These are phyloP conservation scores for Sicus ferrugineus DNA, from an alignment of 2,888 invertebrate species.

Conservation along the genomic window DNA sequence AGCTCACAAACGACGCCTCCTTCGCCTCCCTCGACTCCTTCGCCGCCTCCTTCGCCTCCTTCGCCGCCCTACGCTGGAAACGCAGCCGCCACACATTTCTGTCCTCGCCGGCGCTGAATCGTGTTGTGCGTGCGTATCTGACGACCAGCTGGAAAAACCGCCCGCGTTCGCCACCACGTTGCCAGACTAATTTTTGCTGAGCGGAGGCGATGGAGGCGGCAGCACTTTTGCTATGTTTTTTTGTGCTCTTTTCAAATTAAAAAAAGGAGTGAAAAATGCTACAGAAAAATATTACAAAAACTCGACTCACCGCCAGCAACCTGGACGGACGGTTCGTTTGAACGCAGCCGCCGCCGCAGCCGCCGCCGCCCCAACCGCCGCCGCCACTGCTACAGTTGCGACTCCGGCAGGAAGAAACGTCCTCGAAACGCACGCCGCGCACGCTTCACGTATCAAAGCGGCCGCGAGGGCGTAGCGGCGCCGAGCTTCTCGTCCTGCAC, in stretches of 20 bases:
- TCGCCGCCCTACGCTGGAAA: slow-evolving; percentile 21
- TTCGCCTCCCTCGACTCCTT: background rate
- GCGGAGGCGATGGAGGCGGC: background rate
- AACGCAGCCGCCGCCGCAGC: slow-evolving; percentile 2
- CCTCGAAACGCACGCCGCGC: slow-evolving; percentile 23
- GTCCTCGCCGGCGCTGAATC: background rate
- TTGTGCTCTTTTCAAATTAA: slow-evolving; percentile 15
- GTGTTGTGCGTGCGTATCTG: slow-evolving; percentile 5
- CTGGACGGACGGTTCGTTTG: too few species aligned
- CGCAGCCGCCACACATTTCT: background rate
- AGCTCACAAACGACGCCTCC: background rate
- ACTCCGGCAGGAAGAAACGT: slow-evolving; percentile 10
- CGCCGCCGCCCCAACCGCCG: background rate
- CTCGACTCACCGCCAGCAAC: background rate
- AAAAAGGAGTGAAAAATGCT: background rate
- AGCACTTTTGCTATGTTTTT: slow-evolving; percentile 11
- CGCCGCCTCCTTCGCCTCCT: too few species aligned
- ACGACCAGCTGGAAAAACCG: slow-evolving; percentile 3
- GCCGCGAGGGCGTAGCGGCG: background rate
- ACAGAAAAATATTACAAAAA: background rate
- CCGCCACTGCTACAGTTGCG: background rate
- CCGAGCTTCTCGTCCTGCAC: background rate
- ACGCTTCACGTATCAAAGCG: slow-evolving; percentile 16
- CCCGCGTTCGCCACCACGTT: slow-evolving; percentile 10
- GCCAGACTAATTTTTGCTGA: slow-evolving; percentile 13